Evolutionary conservation across 1,140 invertebrate genomes (phyloP).

Genomic region (Periplaneta americana): DNA sequence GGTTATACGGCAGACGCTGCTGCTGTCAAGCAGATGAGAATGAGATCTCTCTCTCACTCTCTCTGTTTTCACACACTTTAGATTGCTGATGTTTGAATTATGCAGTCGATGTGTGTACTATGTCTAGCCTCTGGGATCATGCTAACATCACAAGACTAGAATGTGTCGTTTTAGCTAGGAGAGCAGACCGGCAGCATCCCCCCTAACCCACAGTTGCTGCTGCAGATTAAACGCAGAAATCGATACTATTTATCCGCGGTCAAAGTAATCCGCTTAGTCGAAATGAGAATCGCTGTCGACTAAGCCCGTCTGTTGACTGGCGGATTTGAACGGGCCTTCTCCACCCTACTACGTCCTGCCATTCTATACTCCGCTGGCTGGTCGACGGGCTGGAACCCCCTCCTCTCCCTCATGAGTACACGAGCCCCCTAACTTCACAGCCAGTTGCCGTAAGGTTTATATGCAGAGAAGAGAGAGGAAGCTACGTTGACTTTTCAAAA

Average conservation of each 20-base stretch:
- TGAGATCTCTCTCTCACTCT: not conserved
- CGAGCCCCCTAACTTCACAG: not conserved
- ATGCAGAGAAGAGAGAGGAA: not conserved
- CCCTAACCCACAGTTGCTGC: not conserved
- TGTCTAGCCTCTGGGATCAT: not conserved
- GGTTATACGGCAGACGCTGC: not conserved
- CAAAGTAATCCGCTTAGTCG: slow-evolving; percentile 6
- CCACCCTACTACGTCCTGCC: not conserved
- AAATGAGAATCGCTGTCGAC: not conserved
- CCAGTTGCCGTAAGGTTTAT: not conserved
- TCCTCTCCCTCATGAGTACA: not conserved
- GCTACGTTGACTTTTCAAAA: not conserved
- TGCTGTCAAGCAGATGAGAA: not conserved
- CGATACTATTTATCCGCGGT: slow-evolving; percentile 8
- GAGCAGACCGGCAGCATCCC: not conserved
- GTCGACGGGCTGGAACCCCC: not conserved
- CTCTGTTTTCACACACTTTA: not conserved
- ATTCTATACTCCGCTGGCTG: not conserved
- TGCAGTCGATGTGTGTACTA: not conserved
- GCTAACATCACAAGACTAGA: not conserved
- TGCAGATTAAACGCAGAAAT: slow-evolving; percentile 2
- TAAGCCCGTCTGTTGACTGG: not conserved
- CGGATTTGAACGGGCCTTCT: not conserved
- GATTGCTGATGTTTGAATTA: not conserved
- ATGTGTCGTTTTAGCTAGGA: not conserved